These are phyloP conservation scores for Lycaon pictus DNA, from an alignment of 2,113 vertebrate genomes.

Conservation along the genomic window DNA sequence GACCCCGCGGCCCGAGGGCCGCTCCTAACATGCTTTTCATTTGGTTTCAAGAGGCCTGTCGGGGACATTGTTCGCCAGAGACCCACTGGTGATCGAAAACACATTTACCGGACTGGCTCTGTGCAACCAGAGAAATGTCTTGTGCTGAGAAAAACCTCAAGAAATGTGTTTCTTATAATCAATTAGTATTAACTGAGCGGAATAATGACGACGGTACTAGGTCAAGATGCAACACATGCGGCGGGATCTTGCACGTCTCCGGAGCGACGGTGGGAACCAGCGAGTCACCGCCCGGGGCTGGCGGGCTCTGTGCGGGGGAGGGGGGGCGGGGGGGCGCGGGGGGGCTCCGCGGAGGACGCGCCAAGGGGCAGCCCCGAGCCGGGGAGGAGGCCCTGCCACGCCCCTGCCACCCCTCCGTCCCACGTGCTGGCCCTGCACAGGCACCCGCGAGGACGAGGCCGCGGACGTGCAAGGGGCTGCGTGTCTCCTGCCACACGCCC, in stretches of 20 bases:
- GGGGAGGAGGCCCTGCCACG: no score
- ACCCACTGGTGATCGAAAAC: not conserved
- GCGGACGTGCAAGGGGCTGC: no score
- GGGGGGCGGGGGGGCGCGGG: no score
- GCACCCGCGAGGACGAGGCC: no score
- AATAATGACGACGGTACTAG: not conserved
- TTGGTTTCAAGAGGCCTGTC: not conserved
- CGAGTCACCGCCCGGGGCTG: no score
- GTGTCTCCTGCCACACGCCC: no score
- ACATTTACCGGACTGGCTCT: not conserved
- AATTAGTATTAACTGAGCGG: not conserved
- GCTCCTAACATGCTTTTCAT: not conserved
- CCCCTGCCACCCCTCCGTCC: no score
- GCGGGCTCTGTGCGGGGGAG: no score
- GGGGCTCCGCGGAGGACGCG: no score
- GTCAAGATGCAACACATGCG: accelerated
- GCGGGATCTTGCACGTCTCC: not conserved
- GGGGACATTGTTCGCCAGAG: not conserved
- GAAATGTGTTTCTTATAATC: not conserved
- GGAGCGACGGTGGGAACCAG: accelerated
- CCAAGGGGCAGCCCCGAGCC: no score
- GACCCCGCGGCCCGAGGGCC: no score
- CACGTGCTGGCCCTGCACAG: no score
- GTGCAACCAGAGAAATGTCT: not conserved
- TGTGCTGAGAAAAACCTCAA: not conserved